These are phyloP conservation scores for Plebejus argus DNA, from an alignment of 2,888 invertebrate genomes.

Conservation along the genomic window DNA sequence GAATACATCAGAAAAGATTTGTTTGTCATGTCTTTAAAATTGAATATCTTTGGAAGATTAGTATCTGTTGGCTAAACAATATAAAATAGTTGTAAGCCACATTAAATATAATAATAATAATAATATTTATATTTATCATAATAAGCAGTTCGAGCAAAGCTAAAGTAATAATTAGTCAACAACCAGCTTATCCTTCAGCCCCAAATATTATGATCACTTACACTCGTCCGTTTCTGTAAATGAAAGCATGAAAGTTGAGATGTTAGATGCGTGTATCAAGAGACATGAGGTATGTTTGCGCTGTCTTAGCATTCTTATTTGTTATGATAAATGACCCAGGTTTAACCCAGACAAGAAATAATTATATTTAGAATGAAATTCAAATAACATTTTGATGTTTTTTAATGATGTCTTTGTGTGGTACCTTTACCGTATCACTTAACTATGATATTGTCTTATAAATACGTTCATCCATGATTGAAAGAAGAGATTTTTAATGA, in stretches of 20 bases:
- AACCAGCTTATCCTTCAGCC: constrained; percentile 61
- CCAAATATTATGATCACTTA: constrained; percentile 71
- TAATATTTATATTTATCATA: constrained; percentile 22
- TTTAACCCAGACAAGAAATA: background rate
- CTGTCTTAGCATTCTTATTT: background rate
- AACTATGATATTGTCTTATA: too few relatives aligned
- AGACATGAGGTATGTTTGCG: constrained; percentile 34
- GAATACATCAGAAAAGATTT: background rate
- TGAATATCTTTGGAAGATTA: too few relatives aligned
- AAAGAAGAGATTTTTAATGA: background rate
- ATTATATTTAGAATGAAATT: background rate
- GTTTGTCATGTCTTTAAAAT: too few relatives aligned
- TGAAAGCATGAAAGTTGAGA: constrained; percentile 75
- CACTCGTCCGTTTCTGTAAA: constrained; percentile 80
- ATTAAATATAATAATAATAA: background rate
- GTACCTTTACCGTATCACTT: too few relatives aligned
- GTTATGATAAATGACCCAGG: background rate
- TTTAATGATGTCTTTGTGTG: too few relatives aligned
- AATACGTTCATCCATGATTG: too few relatives aligned
- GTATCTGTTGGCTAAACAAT: too few relatives aligned
- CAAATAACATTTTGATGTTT: too few relatives aligned
- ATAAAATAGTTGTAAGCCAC: too few relatives aligned
- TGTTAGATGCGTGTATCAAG: constrained; percentile 59
- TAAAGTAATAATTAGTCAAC: constrained; percentile 58
- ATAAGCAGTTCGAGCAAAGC: constrained; percentile 52